Evolutionary conservation across 1,140 invertebrate genomes (phyloP).

Genomic region (Drosophila takahashii): DNA sequence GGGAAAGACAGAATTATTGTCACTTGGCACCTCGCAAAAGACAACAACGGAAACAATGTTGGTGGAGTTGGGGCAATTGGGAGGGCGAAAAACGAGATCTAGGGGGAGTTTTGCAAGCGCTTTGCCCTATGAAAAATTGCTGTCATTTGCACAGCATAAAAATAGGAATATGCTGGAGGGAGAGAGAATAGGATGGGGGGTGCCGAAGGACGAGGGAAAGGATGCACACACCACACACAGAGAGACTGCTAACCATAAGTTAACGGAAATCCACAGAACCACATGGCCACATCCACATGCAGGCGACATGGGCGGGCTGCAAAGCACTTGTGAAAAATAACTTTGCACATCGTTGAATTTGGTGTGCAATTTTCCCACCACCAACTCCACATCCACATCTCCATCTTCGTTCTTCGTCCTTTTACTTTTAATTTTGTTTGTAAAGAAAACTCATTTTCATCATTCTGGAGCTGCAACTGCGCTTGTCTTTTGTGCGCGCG

Average conservation of each 20-base stretch:
- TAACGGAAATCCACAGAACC: slow-evolving; percentile 80
- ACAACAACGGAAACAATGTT: slow-evolving; percentile 36
- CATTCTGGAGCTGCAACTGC: slow-evolving; percentile 80
- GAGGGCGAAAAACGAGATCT: slow-evolving; percentile 20
- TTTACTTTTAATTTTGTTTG: slow-evolving; percentile 82
- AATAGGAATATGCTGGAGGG: slow-evolving; percentile 65
- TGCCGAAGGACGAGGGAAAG: neutral
- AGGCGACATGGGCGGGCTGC: slow-evolving; percentile 68
- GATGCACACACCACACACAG: slow-evolving; percentile 27
- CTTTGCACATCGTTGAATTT: slow-evolving; percentile 83
- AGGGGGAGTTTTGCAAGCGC: slow-evolving; percentile 59
- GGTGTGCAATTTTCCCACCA: slow-evolving; percentile 72
- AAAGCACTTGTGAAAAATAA: slow-evolving; percentile 83
- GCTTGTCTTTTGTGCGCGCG: slow-evolving; percentile 65
- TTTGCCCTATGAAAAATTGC: slow-evolving; percentile 82
- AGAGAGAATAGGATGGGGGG: neutral
- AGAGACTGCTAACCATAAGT: slow-evolving; percentile 74
- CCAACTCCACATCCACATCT: slow-evolving; percentile 6
- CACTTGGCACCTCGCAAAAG: slow-evolving; percentile 74
- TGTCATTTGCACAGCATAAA: slow-evolving; percentile 83
- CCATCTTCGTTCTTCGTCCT: slow-evolving; percentile 5
- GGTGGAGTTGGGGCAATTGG: neutral
- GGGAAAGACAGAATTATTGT: slow-evolving; percentile 74
- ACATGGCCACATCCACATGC: slow-evolving; percentile 77
- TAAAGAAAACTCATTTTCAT: slow-evolving; percentile 84